These are phyloP conservation scores for Heteronetta atricapilla DNA, from an alignment of 2,113 vertebrate species.

Conservation along the genomic window DNA sequence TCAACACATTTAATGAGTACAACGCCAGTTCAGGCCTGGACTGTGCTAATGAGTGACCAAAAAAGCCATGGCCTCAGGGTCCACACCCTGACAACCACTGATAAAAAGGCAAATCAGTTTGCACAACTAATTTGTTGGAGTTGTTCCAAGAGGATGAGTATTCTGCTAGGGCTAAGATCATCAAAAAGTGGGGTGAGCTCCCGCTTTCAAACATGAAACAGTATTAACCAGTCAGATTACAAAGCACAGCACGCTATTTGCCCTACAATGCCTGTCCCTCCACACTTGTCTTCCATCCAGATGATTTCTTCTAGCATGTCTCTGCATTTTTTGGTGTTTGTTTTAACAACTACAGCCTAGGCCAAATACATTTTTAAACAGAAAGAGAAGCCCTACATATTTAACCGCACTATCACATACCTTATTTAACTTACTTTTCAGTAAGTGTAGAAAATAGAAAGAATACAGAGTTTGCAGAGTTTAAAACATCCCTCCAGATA, in stretches of 20 bases:
- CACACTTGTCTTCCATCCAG: background rate
- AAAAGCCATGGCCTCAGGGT: background rate
- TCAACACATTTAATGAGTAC: background rate
- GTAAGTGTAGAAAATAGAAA: background rate
- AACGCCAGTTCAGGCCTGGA: background rate
- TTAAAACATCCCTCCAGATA: background rate
- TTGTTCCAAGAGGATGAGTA: background rate
- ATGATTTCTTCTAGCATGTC: no score
- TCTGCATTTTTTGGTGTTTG: background rate
- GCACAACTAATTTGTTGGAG: background rate
- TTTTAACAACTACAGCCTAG: background rate
- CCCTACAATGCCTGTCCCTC: no score
- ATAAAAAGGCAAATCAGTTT: background rate
- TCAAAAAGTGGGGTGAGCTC: background rate
- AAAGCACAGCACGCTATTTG: background rate
- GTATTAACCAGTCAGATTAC: background rate
- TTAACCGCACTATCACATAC: background rate
- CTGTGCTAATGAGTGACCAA: background rate
- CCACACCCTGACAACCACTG: background rate
- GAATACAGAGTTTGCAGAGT: background rate
- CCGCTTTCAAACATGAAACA: background rate
- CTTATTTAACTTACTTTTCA: background rate
- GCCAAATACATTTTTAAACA: background rate
- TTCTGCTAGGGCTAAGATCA: background rate
- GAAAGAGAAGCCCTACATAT: background rate